phyloP scores from a whole-genome alignment of 2,888 invertebrate genomes.

The Hydrotaea diabolus region DNA sequence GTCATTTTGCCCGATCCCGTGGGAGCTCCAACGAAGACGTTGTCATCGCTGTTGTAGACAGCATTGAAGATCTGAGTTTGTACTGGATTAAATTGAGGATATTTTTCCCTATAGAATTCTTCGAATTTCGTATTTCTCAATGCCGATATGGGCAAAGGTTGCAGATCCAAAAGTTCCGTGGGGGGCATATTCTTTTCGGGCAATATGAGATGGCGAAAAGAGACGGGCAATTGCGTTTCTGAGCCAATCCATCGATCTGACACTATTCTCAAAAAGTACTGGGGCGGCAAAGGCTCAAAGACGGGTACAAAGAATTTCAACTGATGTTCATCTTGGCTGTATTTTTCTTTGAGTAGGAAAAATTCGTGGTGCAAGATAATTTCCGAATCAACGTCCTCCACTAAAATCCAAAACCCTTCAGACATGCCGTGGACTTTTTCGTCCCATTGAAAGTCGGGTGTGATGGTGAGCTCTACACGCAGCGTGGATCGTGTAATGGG shows the following conservation, averaged over 20 bases:
- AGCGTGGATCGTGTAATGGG: conserved; percentile 97
- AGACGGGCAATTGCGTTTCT: conserved; percentile 97
- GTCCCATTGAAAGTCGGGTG: conserved; percentile 99
- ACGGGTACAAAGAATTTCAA: conserved; percentile 99
- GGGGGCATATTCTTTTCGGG: conserved; percentile 99
- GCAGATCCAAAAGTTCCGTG: conserved; percentile 97
- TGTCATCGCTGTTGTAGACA: conserved; percentile 98
- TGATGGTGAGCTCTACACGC: conserved; percentile 96
- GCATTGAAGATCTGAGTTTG: conserved; percentile 99
- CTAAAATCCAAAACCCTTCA: conserved; percentile 93
- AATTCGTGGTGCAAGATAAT: conserved; percentile 97
- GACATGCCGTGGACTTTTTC: conserved; percentile 92
- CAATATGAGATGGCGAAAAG: conserved; percentile 97
- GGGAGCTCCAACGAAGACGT: conserved; percentile 97
- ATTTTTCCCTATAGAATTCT: conserved; percentile 90
- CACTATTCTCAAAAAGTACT: conserved; percentile 96
- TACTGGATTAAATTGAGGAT: conserved; percentile 98
- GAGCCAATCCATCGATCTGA: conserved; percentile 97
- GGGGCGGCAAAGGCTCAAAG: conserved; percentile 98
- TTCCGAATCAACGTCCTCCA: conserved; percentile 93
- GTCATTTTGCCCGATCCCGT: conserved; percentile 96
- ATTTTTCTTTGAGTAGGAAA: conserved; percentile 96
- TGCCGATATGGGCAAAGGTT: conserved; percentile 97
- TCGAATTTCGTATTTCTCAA: conserved; percentile 93
- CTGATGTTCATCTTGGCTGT: conserved; percentile 95